phyloP scores from a whole-genome alignment of 2,888 invertebrate genomes.

The Sthenelais limicola region DNA sequence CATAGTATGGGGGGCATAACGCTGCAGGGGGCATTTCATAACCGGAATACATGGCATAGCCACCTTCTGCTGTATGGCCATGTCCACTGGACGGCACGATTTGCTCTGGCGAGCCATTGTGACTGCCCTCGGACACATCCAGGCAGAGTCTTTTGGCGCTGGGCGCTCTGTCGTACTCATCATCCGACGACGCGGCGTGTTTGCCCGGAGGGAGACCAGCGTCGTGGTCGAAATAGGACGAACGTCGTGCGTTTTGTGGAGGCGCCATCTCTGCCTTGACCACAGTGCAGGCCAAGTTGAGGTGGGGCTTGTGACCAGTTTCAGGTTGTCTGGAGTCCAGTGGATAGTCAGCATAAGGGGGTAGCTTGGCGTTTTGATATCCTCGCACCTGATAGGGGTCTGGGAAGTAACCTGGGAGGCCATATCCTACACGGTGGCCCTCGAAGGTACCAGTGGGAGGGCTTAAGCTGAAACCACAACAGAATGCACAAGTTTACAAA shows the following conservation, averaged over 20 bases:
- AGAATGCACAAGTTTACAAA: too few species aligned
- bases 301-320: not conserved
- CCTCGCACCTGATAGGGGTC: not conserved
- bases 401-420: not conserved
- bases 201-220: too few species aligned
- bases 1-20: constrained; percentile 25
- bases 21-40: not conserved
- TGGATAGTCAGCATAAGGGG: not conserved
- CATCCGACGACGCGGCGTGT: not conserved
- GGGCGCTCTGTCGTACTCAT: not conserved
- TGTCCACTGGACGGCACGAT: constrained; percentile 10
- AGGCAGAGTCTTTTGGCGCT: not conserved
- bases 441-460: not conserved
- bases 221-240: too few species aligned
- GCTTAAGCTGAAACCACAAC: too few species aligned
- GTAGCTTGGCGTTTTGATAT: not conserved
- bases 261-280: not conserved
- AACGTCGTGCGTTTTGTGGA: too few species aligned
- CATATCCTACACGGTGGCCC: not conserved
- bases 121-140: constrained; percentile 8
- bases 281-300: not conserved
- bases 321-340: not conserved
- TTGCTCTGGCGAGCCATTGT: constrained; percentile 7
- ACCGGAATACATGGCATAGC: not conserved
- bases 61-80: not conserved